These are phyloP conservation scores for Drosophila mercatorum DNA, from an alignment of 2,888 invertebrate genomes.

Conservation along the genomic window DNA sequence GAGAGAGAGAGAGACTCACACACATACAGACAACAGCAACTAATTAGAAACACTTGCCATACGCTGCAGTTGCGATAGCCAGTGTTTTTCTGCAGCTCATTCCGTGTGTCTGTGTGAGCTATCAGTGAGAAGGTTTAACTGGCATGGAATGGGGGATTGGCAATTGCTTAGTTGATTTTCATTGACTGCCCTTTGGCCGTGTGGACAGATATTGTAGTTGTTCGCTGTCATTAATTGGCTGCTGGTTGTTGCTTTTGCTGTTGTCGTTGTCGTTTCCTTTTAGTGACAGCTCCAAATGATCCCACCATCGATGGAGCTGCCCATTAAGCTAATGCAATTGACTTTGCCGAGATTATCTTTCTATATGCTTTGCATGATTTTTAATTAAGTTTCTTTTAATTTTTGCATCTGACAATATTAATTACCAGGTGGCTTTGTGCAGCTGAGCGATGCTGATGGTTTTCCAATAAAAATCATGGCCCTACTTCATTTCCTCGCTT, in stretches of 20 bases:
- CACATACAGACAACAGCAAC: conserved; percentile 57
- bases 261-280: conserved; percentile 52
- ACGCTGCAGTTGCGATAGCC: conserved; percentile 31
- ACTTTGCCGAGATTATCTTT: neutral
- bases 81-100: conserved; percentile 18
- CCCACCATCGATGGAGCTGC: conserved; percentile 36
- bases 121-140: conserved; percentile 2
- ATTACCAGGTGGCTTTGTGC: neutral
- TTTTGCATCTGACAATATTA: conserved; percentile 6
- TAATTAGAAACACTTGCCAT: conserved; percentile 73
- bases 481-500: conserved; percentile 62
- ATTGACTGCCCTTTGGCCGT: conserved; percentile 70
- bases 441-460: neutral
- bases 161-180: conserved; percentile 78
- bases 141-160: conserved; percentile 44
- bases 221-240: conserved; percentile 76
- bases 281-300: conserved; percentile 48
- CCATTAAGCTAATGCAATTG: conserved; percentile 38
- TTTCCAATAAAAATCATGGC: conserved; percentile 18
- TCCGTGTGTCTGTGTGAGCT: conserved; percentile 16
- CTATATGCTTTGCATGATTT: neutral
- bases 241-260: conserved; percentile 39
- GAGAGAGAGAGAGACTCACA: too few relatives aligned
- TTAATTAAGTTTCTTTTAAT: neutral
- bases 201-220: conserved; percentile 69